Conservation (phyloP, 64 coral and sea anemone species). For the Anthopleura sola region DNA sequence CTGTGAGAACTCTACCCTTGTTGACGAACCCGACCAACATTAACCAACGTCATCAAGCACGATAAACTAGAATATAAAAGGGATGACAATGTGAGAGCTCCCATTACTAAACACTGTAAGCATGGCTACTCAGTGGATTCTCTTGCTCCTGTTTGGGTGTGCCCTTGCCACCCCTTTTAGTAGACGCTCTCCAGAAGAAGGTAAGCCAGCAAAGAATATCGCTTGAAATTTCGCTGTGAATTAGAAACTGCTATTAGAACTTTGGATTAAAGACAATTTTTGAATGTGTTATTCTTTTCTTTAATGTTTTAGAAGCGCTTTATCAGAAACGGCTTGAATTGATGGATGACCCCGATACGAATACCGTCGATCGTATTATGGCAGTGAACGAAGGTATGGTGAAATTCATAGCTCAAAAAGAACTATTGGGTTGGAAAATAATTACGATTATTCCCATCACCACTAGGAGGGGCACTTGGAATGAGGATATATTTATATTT, state of each 20-base stretch:
- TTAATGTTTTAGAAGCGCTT: neutral
- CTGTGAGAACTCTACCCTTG: neutral
- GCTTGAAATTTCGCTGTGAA: no score
- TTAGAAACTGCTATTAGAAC: no score
- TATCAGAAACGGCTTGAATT: neutral
- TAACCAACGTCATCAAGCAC: neutral
- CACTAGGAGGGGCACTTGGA: no score
- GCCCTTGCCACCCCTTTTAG: neutral
- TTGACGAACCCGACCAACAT: neutral
- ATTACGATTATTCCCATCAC: no score
- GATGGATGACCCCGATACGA: neutral
- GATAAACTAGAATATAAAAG: neutral
- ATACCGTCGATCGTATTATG: neutral
- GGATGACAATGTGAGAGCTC: neutral
- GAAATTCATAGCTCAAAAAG: no score
- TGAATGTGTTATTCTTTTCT: no score
- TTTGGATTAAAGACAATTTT: no score
- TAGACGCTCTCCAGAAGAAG: neutral
- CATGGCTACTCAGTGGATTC: neutral
- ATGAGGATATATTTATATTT: no score
- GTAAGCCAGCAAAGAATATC: neutral
- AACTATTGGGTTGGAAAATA: no score
- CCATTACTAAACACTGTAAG: neutral
- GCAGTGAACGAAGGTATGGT: neutral
- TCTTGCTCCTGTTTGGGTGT: slow-evolving; percentile 5